Base-by-base conservation (phyloP, 2,113 vertebrate genomes). In the Misgurnus anguillicaudatus region DNA sequence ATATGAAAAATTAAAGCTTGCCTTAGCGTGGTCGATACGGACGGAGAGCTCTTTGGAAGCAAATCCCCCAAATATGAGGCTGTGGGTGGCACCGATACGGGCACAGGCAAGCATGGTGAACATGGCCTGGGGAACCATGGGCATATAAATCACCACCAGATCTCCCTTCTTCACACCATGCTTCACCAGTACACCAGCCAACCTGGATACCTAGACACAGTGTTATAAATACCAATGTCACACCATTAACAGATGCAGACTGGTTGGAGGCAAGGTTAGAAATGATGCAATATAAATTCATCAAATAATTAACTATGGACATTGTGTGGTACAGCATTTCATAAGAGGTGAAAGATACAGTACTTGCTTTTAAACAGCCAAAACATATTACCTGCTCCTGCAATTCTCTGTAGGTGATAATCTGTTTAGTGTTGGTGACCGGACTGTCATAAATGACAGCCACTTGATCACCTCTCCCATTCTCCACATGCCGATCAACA, bases 61-160 rank as follows among this genome's bases (percentile, higher is more conserved):
- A 77, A 99, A 99, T 86, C 98, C 98, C 0, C 98, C 98, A 78
- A 99, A 99, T 84, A 99, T 98, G 71, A 99, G 94, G 82, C 97
- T 99, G 78, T 99, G 98, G 8, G 96, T 93, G 39, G 97, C 97
- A 70, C 98, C 98, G 70, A 98, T 93, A 81, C 97, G 93, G 0
- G 97, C 95, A 76, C 97, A 99, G 1, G 98, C 96, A 87, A 99
- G 83, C 98, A 99, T 99, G 77, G 94, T 89, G 68, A 95, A 94
- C 87, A 98, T 94, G 3, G 97, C 96, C 89, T 99, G 94, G 0
- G 97, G 98, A 73, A 99, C 95, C 98, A 98, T 98, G 61, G 98
- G 96, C 97, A 99, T 99, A 87, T 99, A 99, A 89, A 99, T 98
- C 67, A 98, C 94, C 45, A 99, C 96, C 48, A 95, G 90, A 79